Base-by-base conservation (phyloP, 1,140 invertebrate genomes). In the Ceratitis capitata region DNA sequence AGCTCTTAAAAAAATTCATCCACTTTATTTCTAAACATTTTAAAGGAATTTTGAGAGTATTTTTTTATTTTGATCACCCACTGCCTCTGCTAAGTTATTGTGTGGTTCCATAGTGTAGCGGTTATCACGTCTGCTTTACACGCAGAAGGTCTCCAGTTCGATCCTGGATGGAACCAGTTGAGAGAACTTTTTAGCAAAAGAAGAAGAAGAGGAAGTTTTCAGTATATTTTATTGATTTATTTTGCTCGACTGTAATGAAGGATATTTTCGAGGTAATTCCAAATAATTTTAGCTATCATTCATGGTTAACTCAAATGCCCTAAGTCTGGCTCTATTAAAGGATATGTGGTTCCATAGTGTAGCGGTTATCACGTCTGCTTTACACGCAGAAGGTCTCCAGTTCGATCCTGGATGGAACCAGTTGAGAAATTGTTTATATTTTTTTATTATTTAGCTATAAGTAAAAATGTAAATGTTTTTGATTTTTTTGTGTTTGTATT, bases 101-200 rank as follows among this genome's bases (percentile, higher is more conserved):
- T 49, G 74, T 23, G 74, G 39, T 82, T 82, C 82, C 82, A 83
- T 92, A 92, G 92, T 93, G 93, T 94, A 94, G 93, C 93, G 93
- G 93, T 94, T 94, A 94, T 94, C 93, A 94, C 93, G 93, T 94
- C 92, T 93, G 94, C 93, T 93, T 94, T 93, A 94, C 93, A 94
- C 93, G 93, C 94, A 93, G 93, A 94, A 94, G 93, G 94, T 93
- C 94, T 93, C 93, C 93, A 93, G 94, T 94, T 94, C 93, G 94
- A 94, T 92, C 93, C 93, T 93, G 93, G 93, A 93, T 93, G 93
- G 92, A 93, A 93, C 92, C 93, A 94, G 16, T n/a, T 69, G 42
- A 3, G 1, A 53, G 26, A 26, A 29, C n/a, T 84, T 69, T 61
- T 47, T 69, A 19, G 49, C 12, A 51, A 51, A 5, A 19, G 16